phyloP scores from a whole-genome alignment of 2,113 vertebrate genomes.

The Brienomyrus brachyistius region DNA sequence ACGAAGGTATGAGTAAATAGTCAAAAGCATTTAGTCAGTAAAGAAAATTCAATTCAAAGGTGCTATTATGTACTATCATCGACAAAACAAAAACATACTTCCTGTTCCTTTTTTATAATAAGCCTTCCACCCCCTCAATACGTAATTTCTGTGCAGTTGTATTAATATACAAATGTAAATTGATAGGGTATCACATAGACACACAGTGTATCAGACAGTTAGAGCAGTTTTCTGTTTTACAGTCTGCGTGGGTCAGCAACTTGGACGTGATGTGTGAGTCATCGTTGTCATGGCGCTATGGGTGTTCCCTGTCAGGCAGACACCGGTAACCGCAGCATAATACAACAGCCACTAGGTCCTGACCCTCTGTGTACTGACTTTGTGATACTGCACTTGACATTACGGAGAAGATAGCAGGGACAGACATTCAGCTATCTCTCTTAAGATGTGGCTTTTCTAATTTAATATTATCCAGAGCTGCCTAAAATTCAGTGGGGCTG shows the following conservation, averaged over 20 bases:
- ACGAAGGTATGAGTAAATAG: not conserved
- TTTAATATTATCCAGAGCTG: constrained; percentile 15
- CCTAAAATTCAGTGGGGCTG: constrained; percentile 22
- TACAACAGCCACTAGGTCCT: not conserved
- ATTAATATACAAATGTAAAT: not conserved
- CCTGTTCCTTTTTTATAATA: not conserved
- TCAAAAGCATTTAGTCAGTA: not conserved
- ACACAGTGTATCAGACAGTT: not conserved
- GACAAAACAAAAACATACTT: not conserved
- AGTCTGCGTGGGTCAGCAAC: not conserved
- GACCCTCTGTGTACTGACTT: constrained; percentile 1
- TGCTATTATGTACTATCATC: not conserved
- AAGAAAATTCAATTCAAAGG: not conserved
- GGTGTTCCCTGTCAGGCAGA: constrained; percentile 9
- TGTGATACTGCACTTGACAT: constrained; percentile 6
- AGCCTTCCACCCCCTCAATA: not conserved
- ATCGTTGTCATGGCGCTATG: not conserved
- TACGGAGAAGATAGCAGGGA: not conserved
- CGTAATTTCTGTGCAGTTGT: not conserved
- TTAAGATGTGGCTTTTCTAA: constrained; percentile 16
- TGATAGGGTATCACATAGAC: too few species aligned
- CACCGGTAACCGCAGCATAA: not conserved
- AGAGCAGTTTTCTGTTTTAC: not conserved
- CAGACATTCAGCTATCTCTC: not conserved
- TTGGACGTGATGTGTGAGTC: constrained; percentile 2